phyloP scores from a whole-genome alignment of 2,888 invertebrate species.

The Odontothrips loti region DNA sequence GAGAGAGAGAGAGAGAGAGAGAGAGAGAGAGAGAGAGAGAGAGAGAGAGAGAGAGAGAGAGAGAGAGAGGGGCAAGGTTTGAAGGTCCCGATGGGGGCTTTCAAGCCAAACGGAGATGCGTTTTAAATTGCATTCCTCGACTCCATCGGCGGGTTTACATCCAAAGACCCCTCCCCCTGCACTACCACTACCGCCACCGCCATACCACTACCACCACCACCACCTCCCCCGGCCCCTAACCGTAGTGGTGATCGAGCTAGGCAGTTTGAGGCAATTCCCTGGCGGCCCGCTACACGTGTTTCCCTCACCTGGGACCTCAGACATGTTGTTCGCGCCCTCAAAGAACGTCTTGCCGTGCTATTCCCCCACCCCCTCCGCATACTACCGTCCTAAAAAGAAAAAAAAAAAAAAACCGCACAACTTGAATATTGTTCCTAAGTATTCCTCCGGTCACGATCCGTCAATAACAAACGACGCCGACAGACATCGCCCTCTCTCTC shows the following conservation, averaged over 20 bases:
- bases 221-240: neutral
- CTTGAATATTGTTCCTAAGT: too few relatives aligned
- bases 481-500: neutral
- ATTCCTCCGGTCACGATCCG: too few relatives aligned
- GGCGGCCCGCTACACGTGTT: neutral
- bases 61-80: too few relatives aligned
- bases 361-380: neutral
- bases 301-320: neutral
- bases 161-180: neutral
- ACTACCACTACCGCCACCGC: too few relatives aligned
- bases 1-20: too few relatives aligned
- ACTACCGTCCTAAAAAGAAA: neutral
- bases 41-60: too few relatives aligned
- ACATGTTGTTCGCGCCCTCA: neutral
- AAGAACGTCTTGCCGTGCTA: neutral
- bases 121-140: constrained; percentile 19
- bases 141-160: constrained; percentile 5
- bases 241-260: neutral
- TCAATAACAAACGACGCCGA: too few relatives aligned
- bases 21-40: too few relatives aligned
- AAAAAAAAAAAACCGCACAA: too few relatives aligned
- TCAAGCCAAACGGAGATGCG: constrained; percentile 9
- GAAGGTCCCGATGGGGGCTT: neutral
- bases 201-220: neutral
- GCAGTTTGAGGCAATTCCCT: neutral